phyloP scores from a whole-genome alignment of 2,888 invertebrate genomes.

The Antheraea yamamai region DNA sequence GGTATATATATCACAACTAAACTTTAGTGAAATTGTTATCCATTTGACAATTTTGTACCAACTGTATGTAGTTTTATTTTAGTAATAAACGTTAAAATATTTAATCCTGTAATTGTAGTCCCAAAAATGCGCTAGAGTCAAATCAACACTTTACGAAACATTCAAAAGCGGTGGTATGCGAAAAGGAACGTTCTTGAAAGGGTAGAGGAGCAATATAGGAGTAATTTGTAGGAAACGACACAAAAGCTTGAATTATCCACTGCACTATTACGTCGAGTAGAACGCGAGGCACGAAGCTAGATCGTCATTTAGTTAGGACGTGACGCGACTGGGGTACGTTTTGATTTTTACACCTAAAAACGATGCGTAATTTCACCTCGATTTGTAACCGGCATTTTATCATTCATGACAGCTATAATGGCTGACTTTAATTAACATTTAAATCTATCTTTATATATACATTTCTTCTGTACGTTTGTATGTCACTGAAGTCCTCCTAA shows the following conservation, averaged over 20 bases:
- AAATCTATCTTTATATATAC: too few species aligned
- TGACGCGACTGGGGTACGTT: background rate
- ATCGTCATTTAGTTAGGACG: background rate
- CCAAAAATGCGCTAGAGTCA: background rate
- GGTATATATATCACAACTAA: too few species aligned
- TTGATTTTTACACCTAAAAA: background rate
- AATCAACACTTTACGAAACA: background rate
- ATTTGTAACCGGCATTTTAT: background rate
- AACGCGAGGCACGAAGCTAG: conserved; percentile 9
- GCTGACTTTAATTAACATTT: background rate
- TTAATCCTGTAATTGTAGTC: background rate
- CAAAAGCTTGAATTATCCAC: conserved; percentile 6
- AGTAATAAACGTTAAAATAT: background rate
- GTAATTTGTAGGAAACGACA: conserved; percentile 8
- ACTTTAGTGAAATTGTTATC: background rate
- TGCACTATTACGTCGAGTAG: background rate
- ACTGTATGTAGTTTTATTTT: background rate
- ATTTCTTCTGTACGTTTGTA: too few species aligned
- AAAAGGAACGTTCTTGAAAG: conserved; percentile 3
- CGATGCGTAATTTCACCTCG: background rate
- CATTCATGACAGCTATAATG: background rate
- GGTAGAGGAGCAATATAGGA: conserved; percentile 3
- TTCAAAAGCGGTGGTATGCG: background rate
- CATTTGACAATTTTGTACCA: background rate
- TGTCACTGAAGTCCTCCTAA: too few species aligned